phyloP scores from a whole-genome alignment of 92 coral and sea anemone species.

The Phenganax stokvisi region DNA sequence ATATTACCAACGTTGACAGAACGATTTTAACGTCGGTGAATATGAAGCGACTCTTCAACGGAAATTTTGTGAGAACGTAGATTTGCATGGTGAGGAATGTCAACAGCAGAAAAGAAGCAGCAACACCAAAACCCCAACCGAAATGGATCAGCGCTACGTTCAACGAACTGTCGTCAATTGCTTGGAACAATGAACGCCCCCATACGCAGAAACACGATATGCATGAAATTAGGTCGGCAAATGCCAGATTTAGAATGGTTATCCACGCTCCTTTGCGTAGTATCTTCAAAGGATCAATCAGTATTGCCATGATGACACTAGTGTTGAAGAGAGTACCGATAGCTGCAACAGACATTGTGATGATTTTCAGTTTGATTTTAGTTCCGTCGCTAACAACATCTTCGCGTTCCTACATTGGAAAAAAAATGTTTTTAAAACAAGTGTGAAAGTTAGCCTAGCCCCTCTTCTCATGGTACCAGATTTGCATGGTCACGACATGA shows the following conservation, averaged over 20 bases:
- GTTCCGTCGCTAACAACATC: background rate
- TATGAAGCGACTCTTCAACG: constrained; percentile 7
- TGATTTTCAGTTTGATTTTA: background rate
- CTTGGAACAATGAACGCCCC: background rate
- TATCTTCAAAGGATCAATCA: constrained; percentile 7
- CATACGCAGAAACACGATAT: background rate
- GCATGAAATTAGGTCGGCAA: constrained; percentile 21
- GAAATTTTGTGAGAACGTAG: constrained; percentile 29
- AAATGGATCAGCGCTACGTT: background rate
- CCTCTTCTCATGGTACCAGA: no score
- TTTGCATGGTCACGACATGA: no score
- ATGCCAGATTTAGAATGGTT: constrained; percentile 21
- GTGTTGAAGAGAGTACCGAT: constrained; percentile 3
- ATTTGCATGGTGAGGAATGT: constrained; percentile 18
- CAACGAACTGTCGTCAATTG: no score
- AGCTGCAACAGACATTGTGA: constrained; percentile 9
- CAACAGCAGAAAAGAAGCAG: constrained; percentile 18
- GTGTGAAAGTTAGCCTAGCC: no score
- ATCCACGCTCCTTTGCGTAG: constrained; percentile 40
- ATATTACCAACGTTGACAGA: constrained; percentile 62
- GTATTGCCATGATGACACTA: background rate
- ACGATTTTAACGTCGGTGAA: constrained; percentile 40
- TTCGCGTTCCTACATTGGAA: no score
- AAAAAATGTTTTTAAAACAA: no score
- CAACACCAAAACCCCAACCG: background rate